Base-by-base conservation (phyloP, 2,888 invertebrate species). In the Arctia plantaginis region DNA sequence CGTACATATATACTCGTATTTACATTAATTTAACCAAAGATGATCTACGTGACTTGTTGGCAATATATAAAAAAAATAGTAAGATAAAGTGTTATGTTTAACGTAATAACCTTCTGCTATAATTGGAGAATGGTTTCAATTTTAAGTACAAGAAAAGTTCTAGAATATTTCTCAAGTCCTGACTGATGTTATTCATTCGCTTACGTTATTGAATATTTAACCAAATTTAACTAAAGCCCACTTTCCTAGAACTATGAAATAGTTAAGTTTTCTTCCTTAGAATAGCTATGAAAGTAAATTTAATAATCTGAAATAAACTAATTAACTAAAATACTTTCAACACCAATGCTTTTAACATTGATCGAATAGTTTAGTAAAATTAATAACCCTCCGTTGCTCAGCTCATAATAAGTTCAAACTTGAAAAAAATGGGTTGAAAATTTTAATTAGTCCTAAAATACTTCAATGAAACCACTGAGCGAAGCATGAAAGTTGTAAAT, bases 361-460 rank as follows among this genome's bases (percentile, higher is more conserved):
- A 87, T 84, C 77, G 83, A 91, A 91, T 90, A 91, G 89, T 92
- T 76, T 91, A 80, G 88, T 83, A 80, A 88, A 88, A 90, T 91
- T 91, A 90, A 91, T 91, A 90, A 88, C 86, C 64, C 70, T 68
- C 71, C 51, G 85, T 86, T 86, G 84, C 82, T 72, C 86, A 87
- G 88, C 80, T 84, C 76, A 81, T 78, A 81, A 80, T 79, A 85
- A 79, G 73, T 78, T 77, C 27, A 75, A 83, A 84, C 71, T 83
- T 80, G 66, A 82, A 80, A 79, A 62, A 80, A 80, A 80, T 67
- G 74, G 85, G 86, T 87, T 77, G 79, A 86, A 91, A 90, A 91
- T 93, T 94, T 94, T 93, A 94, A 94, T 94, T 93, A 93, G 92
- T 86, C 89, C 87, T 81, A 91, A 93, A 93, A 93, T 93, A 91